phyloP scores from a whole-genome alignment of 2,113 vertebrate genomes.

The Dasyornis broadbenti region DNA sequence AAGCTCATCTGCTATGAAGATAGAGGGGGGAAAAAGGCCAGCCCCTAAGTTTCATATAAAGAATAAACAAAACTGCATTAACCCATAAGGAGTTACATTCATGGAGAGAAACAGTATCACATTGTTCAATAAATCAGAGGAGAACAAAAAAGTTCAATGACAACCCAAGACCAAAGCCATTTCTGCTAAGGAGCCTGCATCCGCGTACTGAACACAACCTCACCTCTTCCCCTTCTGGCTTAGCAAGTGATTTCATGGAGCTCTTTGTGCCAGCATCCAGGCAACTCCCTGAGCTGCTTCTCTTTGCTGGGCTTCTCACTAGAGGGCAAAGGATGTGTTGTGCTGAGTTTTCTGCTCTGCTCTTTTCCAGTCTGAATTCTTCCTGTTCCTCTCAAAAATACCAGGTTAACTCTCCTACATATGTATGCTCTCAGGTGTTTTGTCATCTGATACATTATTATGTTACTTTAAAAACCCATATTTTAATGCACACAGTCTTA shows the following conservation, averaged over 20 bases:
- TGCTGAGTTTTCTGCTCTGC: background rate
- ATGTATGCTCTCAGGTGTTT: background rate
- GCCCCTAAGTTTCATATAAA: background rate
- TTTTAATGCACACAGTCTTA: background rate
- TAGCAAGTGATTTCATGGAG: background rate
- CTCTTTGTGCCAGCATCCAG: background rate
- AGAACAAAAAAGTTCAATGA: slow-evolving; percentile 46
- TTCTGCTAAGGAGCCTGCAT: background rate
- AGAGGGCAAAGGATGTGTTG: background rate
- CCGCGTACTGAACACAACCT: background rate
- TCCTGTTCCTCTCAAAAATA: background rate
- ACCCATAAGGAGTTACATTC: background rate
- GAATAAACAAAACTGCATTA: background rate
- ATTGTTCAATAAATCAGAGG: background rate
- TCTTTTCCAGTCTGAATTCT: background rate
- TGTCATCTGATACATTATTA: background rate
- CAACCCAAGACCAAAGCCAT: background rate
- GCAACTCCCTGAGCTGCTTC: background rate
- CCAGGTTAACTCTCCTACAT: background rate
- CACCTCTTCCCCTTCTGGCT: background rate
- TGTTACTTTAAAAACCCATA: background rate
- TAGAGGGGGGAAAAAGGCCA: rapidly evolving
- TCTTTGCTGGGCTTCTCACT: background rate
- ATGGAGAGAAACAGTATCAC: background rate
- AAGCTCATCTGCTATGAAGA: background rate